phyloP scores from a whole-genome alignment of 2,797 vertebrate genomes.

The Pangasius djambal region DNA sequence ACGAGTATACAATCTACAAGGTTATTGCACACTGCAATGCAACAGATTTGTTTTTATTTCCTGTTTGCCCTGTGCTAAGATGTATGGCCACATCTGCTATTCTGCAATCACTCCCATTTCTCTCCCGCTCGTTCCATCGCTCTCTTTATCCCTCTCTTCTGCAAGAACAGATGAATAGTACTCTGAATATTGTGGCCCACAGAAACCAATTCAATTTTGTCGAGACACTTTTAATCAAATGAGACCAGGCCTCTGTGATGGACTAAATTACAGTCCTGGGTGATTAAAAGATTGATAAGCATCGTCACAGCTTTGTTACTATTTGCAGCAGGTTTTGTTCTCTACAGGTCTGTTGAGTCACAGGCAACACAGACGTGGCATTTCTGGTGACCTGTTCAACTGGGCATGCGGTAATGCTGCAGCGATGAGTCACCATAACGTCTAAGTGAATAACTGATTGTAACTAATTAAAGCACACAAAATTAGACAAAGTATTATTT shows the following conservation, averaged over 20 bases:
- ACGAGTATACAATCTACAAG: neutral
- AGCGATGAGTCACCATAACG: slow-evolving; percentile 23
- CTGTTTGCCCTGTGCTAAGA: neutral
- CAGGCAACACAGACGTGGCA: neutral
- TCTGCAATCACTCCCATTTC: neutral
- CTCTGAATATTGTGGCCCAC: slow-evolving; percentile 13
- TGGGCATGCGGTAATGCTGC: neutral
- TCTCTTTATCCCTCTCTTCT: neutral
- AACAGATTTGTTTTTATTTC: neutral
- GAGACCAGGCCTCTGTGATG: neutral
- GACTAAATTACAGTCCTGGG: neutral
- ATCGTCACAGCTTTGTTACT: neutral
- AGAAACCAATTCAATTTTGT: neutral
- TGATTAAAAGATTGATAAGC: neutral
- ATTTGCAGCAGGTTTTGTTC: neutral
- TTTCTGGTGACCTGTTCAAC: slow-evolving; percentile 19
- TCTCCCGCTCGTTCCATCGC: neutral
- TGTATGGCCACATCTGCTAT: neutral
- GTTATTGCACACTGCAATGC: neutral
- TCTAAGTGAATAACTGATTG: neutral
- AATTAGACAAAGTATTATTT: neutral
- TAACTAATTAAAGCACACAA: neutral
- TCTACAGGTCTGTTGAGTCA: slow-evolving; percentile 17
- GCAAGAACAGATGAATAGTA: slow-evolving; percentile 1
- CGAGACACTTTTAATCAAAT: slow-evolving; percentile 5